Evolutionary conservation across 2,797 vertebrate species (phyloP).

Genomic region (Merluccius polli): DNA sequence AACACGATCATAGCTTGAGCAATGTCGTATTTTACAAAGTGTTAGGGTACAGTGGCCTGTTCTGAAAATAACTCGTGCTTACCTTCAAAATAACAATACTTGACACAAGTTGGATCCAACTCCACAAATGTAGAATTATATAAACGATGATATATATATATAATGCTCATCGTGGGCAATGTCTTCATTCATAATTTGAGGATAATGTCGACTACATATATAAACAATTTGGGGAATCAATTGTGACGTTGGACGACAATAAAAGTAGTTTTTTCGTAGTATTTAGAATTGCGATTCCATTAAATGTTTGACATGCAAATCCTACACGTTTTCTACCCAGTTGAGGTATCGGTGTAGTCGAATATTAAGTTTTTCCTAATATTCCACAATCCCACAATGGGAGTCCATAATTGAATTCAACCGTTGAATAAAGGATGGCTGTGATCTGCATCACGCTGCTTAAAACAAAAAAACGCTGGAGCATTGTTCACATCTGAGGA

Average conservation of each 20-base stretch:
- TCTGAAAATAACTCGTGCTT: neutral
- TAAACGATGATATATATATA: neutral
- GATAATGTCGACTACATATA: neutral
- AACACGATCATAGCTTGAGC: neutral
- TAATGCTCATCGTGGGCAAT: slow-evolving; percentile 2
- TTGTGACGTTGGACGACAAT: neutral
- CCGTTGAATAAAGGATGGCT: neutral
- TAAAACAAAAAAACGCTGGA: neutral
- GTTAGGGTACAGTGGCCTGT: neutral
- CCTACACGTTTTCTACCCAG: neutral
- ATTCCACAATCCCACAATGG: neutral
- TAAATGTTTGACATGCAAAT: no score
- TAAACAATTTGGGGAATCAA: neutral
- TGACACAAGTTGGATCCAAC: neutral
- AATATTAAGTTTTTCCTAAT: neutral
- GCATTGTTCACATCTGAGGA: neutral
- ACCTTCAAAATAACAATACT: neutral
- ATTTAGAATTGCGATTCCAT: no score
- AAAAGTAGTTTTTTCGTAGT: no score
- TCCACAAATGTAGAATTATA: neutral
- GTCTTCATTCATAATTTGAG: neutral
- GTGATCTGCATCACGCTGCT: slow-evolving; percentile 17
- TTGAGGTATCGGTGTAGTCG: neutral
- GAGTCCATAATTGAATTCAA: neutral
- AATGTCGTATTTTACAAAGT: neutral